Evolutionary conservation across 2,888 invertebrate genomes (phyloP), one percentile per base, ranked within the genome.

Genomic region (Strigamia maritima): DNA sequence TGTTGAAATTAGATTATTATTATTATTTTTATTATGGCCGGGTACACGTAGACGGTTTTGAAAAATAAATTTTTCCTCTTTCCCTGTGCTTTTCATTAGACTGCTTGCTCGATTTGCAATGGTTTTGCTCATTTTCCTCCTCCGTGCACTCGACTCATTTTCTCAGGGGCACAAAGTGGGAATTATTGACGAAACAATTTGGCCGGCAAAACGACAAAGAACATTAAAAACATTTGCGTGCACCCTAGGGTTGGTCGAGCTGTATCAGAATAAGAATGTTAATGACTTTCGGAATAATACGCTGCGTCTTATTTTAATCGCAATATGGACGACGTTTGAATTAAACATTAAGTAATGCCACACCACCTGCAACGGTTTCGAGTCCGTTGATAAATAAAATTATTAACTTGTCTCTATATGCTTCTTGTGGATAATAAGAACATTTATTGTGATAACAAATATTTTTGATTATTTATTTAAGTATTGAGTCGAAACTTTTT

Each of bases 161-260:
- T 60, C 60, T 60, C 60, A 60, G 22, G 60, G 22, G 22, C 60
- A 19, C n/a, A 60, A 19, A 22, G 22, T 22, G 60, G 19, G 22
- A 22, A 60, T 19, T 60, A 60, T 60, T 19, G 60, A 19, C 60
- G 19, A 60, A 60, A 60, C 60, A 60, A 60, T 60, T 60, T 60
- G 60, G 60, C 19, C 60, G 60, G 60, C 60, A 60, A 60, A 60
- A 60, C 60, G 60, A 60, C 60, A 60, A 60, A 60, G 60, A 60
- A 60, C 60, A 60, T 60, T 60, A 60, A 60, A 60, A 60, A 60
- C 60, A 60, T 60, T 60, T 49, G 60, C 60, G 60, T 60, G 60
- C 60, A 60, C 60, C 60, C 60, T 19, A 60, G 19, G 60, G 60
- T 60, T 60, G 60, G 60, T 19, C 60, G 22, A 60, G 22, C 22